Evolutionary conservation across 2,797 vertebrate species (phyloP).

Genomic region (Cyprinodon diabolis): DNA sequence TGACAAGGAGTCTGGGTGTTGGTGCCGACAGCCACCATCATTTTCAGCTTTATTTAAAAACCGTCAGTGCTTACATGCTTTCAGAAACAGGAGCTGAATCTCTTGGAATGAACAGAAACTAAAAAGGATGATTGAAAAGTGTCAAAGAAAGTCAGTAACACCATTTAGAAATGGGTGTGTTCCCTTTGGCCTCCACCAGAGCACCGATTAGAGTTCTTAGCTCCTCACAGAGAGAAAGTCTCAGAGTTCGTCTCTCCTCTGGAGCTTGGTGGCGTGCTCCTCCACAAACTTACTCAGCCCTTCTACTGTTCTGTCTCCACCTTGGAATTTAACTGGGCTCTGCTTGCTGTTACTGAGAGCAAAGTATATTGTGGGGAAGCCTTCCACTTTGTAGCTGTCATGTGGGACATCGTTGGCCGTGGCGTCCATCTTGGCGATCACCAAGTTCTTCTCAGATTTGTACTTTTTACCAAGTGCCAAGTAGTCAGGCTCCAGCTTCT

Average conservation of each 20-base stretch:
- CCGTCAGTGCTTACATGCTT: constrained; percentile 76
- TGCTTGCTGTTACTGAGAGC: constrained; percentile 89
- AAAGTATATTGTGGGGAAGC: constrained; percentile 98
- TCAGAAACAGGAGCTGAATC: constrained; percentile 72
- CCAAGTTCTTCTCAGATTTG: constrained; percentile 88
- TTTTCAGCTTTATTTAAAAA: constrained; percentile 82
- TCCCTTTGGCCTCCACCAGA: constrained; percentile 49
- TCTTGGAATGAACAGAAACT: constrained; percentile 73
- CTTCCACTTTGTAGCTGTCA: constrained; percentile 89
- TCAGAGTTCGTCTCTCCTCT: constrained; percentile 91
- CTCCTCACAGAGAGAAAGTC: constrained; percentile 13
- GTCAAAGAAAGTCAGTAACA: constrained; percentile 71
- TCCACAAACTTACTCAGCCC: constrained; percentile 92
- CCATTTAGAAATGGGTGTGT: constrained; percentile 15
- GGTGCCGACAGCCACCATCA: constrained; percentile 25
- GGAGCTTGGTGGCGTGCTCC: constrained; percentile 86
- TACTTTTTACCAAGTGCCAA: constrained; percentile 91
- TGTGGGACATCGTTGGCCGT: constrained; percentile 89
- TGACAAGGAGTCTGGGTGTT: constrained; percentile 21
- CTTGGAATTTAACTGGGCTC: constrained; percentile 90
- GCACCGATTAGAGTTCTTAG: constrained; percentile 64
- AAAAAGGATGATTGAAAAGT: constrained; percentile 55
- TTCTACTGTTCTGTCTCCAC: constrained; percentile 88
- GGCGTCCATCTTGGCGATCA: constrained; percentile 98
- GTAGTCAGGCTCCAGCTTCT: constrained; percentile 92